A percentile compares a stretch with the other conserved stretches of the same genome.
These are phyloP conservation scores for Callionymus lyra DNA, from an alignment of 2,113 vertebrate genomes.

Conservation along the genomic window DNA sequence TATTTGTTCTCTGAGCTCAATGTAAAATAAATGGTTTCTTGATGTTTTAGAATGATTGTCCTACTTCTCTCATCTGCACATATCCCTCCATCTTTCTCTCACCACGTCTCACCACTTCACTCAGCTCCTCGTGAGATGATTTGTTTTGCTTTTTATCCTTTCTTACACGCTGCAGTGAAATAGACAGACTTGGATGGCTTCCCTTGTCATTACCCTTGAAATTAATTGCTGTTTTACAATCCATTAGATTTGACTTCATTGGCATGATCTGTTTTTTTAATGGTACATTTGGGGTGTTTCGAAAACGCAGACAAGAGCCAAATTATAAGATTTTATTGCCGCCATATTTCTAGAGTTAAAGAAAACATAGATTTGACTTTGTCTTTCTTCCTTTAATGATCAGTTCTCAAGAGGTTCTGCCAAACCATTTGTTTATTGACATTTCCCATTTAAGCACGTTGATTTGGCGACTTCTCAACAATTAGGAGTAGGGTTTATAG, in stretches of 20 bases:
- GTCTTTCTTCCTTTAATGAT: conserved; percentile 20
- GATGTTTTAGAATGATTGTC: not conserved
- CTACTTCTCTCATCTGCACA: conserved; percentile 19
- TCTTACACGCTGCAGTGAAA: conserved; percentile 28
- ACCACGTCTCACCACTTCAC: conserved; percentile 17
- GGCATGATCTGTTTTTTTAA: conserved; percentile 41
- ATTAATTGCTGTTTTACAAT: conserved; percentile 52
- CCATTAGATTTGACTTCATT: conserved; percentile 52
- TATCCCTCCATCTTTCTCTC: conserved; percentile 5
- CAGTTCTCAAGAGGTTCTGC: conserved; percentile 23
- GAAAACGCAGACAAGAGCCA: conserved; percentile 25
- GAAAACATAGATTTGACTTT: conserved; percentile 14
- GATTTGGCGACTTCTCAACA: too few species aligned
- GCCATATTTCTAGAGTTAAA: conserved; percentile 32
- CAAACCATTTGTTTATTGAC: conserved; percentile 2
- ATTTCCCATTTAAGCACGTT: too few species aligned
- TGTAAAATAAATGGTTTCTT: too few species aligned
- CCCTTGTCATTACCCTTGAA: conserved; percentile 48
- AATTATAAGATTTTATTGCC: conserved; percentile 34
- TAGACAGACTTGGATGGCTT: conserved; percentile 45
- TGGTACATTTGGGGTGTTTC: conserved; percentile 25
- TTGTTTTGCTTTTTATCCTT: conserved; percentile 44
- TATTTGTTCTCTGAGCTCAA: too few species aligned
- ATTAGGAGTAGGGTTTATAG: too few species aligned
- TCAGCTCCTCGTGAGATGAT: conserved; percentile 31